Base-by-base conservation (phyloP, 2,113 vertebrate species). In the Pituophis catenifer region DNA sequence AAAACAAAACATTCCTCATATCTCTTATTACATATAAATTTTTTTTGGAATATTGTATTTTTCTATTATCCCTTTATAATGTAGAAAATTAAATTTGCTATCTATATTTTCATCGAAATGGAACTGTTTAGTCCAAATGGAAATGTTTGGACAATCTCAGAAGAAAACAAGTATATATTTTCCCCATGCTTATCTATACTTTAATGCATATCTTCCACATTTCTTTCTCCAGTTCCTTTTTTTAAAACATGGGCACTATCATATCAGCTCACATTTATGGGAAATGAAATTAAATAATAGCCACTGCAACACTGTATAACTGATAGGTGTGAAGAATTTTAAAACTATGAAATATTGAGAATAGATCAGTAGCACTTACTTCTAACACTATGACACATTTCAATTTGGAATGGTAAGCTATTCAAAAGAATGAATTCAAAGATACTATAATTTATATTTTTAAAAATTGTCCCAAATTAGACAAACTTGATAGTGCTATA, bases 241-340 rank as follows among this genome's bases (percentile, higher is more conserved):
- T 89, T 70, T 92, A 92, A 88, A 88, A 70, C 44, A 58, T 93
- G 33, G 50, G 52, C 24, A 85, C 65, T 59, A 70, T 59, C n/a
- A 19, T 17, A 48, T 53, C 87, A 62, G 48, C 29, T 12, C 7
- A 89, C 38, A 2, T 0, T 0, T 0, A 57, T 24, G 8, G 23
- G 4, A 50, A 57, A 94, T 50, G 62, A 52, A 92, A 81, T 0
- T 17, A 91, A 91, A 92, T 89, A 94, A 89, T 89, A 57, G 87
- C 91, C 24, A 54, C 38, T 48, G 62, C 0, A 89, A 8, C 23
- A 55, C 0, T 8, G 57, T 53, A 70, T 86, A 55, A 26, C 23
- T 0, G 58, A 55, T 86, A 19, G 24, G 52, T 0, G n/a, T 86
- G 94, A 96, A 95, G 95, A 94, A 94, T 92, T 90, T 55, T 0